Conservation (phyloP, 2,888 invertebrate genomes). For the Yponomeuta malinellus region DNA sequence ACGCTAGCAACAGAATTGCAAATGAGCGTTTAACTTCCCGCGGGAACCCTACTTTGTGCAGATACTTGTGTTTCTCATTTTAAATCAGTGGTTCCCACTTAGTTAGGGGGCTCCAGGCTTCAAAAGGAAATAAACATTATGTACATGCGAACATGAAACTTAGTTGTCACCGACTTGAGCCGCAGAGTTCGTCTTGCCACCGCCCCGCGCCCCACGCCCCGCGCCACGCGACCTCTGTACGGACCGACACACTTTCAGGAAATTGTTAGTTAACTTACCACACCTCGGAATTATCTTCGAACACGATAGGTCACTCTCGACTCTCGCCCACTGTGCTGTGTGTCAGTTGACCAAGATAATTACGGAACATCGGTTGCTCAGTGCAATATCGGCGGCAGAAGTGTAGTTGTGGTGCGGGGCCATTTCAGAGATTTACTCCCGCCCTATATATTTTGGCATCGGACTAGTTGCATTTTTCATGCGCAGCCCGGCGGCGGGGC, state of each 20-base stretch:
- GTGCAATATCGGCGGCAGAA: too few species aligned
- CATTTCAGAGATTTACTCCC: not conserved
- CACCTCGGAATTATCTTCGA: too few species aligned
- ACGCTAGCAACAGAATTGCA: slow-evolving; percentile 10
- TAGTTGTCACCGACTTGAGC: not conserved
- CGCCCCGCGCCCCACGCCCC: not conserved
- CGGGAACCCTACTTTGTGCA: slow-evolving; percentile 9
- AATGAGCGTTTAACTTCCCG: not conserved
- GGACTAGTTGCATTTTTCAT: slow-evolving; percentile 1
- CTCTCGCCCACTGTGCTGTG: too few species aligned
- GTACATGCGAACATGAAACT: slow-evolving; percentile 1
- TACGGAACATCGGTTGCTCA: too few species aligned
- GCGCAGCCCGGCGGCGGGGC: not conserved
- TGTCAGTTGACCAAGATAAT: too few species aligned
- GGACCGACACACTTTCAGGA: too few species aligned
- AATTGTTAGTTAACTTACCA: too few species aligned
- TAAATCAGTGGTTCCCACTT: slow-evolving; percentile 2
- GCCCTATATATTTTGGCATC: not conserved
- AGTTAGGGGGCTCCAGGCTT: not conserved
- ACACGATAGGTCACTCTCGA: too few species aligned
- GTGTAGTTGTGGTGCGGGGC: not conserved
- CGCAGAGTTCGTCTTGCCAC: not conserved
- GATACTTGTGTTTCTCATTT: slow-evolving; percentile 7
- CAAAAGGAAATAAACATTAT: slow-evolving; percentile 1
- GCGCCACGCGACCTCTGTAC: too few species aligned